Percentiles rank a stretch among this genome's conserved stretches.
Evolutionary conservation across 2,113 vertebrate species (phyloP).

Genomic region (Plecotus auritus): DNA sequence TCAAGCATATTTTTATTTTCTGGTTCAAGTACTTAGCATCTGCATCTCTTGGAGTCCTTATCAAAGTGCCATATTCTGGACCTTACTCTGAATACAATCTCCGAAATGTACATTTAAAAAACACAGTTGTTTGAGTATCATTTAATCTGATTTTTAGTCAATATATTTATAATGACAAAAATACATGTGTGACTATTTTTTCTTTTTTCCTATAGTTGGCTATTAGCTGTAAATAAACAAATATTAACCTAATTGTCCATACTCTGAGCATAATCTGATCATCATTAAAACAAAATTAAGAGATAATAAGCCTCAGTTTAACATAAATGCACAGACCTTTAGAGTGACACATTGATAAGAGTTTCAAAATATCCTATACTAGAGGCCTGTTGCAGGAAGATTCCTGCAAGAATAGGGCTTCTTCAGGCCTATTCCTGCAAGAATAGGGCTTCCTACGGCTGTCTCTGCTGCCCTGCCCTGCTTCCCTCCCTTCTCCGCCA

Average conservation of each 20-base stretch:
- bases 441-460: no score
- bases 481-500: no score
- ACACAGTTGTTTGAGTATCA: not conserved
- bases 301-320: constrained; percentile 36
- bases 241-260: constrained; percentile 60
- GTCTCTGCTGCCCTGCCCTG: no score
- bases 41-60: not conserved
- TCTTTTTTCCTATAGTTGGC: not conserved
- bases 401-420: no score
- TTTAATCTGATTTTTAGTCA: constrained; percentile 2
- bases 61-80: not conserved
- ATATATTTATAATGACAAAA: constrained; percentile 64
- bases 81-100: not conserved
- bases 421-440: no score
- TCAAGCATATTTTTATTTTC: not conserved
- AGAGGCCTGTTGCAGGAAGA: no score
- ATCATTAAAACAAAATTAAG: constrained; percentile 53
- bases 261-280: constrained; percentile 45
- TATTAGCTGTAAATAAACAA: constrained; percentile 59
- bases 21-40: not conserved
- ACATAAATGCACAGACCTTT: constrained; percentile 57
- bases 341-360: constrained; percentile 65
- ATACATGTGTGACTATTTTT: not conserved
- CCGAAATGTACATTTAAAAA: not conserved
- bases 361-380: constrained; percentile 40